These are phyloP conservation scores for Prostheceraeus crozeri DNA, from an alignment of 2,888 invertebrate genomes.

Conservation along the genomic window DNA sequence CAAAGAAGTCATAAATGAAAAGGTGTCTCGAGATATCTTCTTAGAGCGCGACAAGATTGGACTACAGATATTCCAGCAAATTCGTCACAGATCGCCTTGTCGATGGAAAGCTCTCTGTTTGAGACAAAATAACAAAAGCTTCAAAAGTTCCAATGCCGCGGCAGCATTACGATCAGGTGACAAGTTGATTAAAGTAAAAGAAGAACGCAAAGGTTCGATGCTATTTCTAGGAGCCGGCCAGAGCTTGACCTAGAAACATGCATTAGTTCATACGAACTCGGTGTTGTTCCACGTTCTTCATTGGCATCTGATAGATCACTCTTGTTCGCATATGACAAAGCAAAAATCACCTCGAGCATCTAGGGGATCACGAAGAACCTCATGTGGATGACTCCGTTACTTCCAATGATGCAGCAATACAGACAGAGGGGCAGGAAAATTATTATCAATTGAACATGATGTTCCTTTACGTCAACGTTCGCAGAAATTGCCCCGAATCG, in stretches of 20 bases:
- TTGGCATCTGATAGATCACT: constrained; percentile 39
- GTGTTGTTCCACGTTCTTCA: constrained; percentile 38
- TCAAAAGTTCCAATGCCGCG: constrained; percentile 38
- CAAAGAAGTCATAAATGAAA: constrained; percentile 38
- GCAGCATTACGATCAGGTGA: constrained; percentile 32
- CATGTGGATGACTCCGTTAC: no score
- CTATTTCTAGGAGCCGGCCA: constrained; percentile 29
- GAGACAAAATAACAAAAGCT: constrained; percentile 38
- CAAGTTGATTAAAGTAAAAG: constrained; percentile 37
- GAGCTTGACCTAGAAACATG: constrained; percentile 35
- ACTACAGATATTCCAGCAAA: constrained; percentile 40
- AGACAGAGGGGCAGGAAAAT: no score
- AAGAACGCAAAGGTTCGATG: constrained; percentile 40
- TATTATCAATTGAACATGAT: no score
- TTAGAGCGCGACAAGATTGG: constrained; percentile 38
- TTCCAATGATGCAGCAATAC: no score
- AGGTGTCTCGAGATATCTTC: constrained; percentile 35
- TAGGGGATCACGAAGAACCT: constrained; percentile 18
- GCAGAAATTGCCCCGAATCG: no score
- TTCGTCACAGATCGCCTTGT: constrained; percentile 38
- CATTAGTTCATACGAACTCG: constrained; percentile 38
- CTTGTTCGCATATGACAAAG: constrained; percentile 37
- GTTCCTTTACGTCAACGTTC: no score
- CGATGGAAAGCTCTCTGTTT: constrained; percentile 38
- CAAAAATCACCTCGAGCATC: constrained; percentile 37